Evolutionary conservation across 2,888 invertebrate genomes (phyloP).

Genomic region (Hofmannophila pseudospretella): DNA sequence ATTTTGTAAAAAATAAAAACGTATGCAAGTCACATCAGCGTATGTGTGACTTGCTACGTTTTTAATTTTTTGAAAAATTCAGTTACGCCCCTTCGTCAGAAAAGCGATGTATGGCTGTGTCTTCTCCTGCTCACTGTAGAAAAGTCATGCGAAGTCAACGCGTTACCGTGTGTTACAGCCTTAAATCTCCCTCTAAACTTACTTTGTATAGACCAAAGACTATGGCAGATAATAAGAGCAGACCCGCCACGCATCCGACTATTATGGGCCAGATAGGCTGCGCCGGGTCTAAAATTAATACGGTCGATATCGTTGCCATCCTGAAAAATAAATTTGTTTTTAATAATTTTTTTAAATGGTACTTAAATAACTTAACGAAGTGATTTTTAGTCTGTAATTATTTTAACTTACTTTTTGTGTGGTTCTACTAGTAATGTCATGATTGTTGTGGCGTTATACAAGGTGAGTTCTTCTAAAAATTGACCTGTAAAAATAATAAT

Average conservation of each 20-base stretch:
- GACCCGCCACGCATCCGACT: constrained; percentile 39
- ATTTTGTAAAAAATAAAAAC: no score
- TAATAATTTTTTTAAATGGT: background rate
- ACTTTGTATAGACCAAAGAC: constrained; percentile 51
- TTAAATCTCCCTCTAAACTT: constrained; percentile 13
- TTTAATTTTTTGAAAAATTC: no score
- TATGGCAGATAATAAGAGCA: constrained; percentile 42
- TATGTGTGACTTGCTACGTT: no score
- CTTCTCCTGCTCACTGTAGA: no score
- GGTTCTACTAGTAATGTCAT: constrained; percentile 24
- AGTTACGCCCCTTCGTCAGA: no score
- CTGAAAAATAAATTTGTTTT: constrained; percentile 1
- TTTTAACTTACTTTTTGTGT: constrained; percentile 32
- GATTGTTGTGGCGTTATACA: constrained; percentile 36
- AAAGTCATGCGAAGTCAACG: background rate
- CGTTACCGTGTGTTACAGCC: no score
- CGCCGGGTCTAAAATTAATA: constrained; percentile 39
- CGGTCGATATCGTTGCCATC: constrained; percentile 27
- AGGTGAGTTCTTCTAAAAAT: constrained; percentile 26
- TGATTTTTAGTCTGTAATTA: no score
- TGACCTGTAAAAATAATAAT: constrained; percentile 36
- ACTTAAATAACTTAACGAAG: background rate
- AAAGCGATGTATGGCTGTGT: no score
- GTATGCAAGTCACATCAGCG: no score
- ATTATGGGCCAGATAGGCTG: constrained; percentile 52